A percentile compares a stretch with the other conserved stretches of the same genome.
Evolutionary conservation across 1,140 invertebrate genomes (phyloP).

Genomic region (Drosophila guanche): DNA sequence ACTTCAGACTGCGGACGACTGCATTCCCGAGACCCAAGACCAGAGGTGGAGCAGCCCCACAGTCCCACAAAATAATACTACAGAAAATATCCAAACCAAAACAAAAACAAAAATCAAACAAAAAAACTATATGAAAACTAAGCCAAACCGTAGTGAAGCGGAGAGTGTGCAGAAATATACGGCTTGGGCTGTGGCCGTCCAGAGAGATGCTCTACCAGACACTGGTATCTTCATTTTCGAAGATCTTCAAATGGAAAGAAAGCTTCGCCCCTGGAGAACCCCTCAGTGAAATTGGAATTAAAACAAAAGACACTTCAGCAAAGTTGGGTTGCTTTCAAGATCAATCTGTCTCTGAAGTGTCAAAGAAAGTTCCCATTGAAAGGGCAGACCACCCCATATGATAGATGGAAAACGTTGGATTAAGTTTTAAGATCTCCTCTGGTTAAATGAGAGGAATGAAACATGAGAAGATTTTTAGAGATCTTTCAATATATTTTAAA

Average conservation of each 20-base stretch:
- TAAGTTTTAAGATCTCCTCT: slow-evolving; percentile 21
- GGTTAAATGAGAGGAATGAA: neutral
- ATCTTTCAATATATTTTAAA: neutral
- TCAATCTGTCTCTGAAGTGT: slow-evolving; percentile 32
- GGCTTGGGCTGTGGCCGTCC: slow-evolving; percentile 52
- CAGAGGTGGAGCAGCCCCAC: slow-evolving; percentile 37
- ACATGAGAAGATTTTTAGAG: neutral
- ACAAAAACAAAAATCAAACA: slow-evolving; percentile 29
- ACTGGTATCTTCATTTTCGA: slow-evolving; percentile 15
- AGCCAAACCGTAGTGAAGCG: slow-evolving; percentile 35
- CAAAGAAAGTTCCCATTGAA: slow-evolving; percentile 33
- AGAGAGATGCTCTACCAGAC: slow-evolving; percentile 60
- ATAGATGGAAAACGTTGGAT: slow-evolving; percentile 32
- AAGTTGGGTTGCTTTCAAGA: slow-evolving; percentile 10
- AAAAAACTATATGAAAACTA: slow-evolving; percentile 21
- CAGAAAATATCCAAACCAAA: slow-evolving; percentile 12
- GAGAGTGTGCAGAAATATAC: slow-evolving; percentile 60
- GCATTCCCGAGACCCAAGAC: slow-evolving; percentile 29
- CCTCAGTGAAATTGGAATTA: slow-evolving; percentile 30
- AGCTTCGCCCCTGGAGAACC: slow-evolving; percentile 19
- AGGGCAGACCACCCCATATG: slow-evolving; percentile 29
- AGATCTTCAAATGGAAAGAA: slow-evolving; percentile 48
- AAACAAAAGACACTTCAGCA: slow-evolving; percentile 22
- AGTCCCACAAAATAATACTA: slow-evolving; percentile 47
- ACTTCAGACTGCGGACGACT: slow-evolving; percentile 7